phyloP scores from a whole-genome alignment of 2,113 vertebrate species.

The Epinephelus lanceolatus region DNA sequence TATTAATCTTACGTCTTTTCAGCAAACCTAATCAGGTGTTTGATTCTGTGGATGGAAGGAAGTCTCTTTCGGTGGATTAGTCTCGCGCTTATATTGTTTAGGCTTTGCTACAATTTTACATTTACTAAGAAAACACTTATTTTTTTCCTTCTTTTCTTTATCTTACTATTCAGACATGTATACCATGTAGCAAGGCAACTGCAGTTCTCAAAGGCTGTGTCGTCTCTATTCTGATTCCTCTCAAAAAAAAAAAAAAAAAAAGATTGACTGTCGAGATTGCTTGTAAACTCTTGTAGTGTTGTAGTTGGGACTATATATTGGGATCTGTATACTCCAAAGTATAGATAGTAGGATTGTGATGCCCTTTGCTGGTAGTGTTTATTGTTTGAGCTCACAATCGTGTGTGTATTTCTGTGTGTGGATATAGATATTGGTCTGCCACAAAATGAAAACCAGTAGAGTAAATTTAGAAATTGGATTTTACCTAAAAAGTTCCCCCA shows the following conservation, averaged over 20 bases:
- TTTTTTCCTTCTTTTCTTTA: conserved; percentile 45
- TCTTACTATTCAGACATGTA: conserved; percentile 67
- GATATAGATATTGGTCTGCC: conserved; percentile 60
- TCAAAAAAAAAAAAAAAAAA: conserved; percentile 49
- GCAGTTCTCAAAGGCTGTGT: conserved; percentile 78
- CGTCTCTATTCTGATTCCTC: conserved; percentile 73
- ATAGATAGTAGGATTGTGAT: conserved; percentile 72
- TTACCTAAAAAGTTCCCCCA: conserved; percentile 48
- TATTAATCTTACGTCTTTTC: conserved; percentile 74
- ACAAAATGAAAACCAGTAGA: conserved; percentile 62
- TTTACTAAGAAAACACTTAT: conserved; percentile 39
- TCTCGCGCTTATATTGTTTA: conserved; percentile 62
- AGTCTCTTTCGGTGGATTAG: conserved; percentile 76
- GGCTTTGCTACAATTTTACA: conserved; percentile 75
- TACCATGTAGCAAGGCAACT: conserved; percentile 77
- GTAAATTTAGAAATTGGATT: conserved; percentile 62
- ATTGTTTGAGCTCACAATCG: conserved; percentile 59
- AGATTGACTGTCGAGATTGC: conserved; percentile 58
- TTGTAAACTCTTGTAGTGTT: conserved; percentile 72
- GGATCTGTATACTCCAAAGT: conserved; percentile 72
- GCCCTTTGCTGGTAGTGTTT: conserved; percentile 61
- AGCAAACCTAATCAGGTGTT: conserved; percentile 89
- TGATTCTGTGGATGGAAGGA: conserved; percentile 97
- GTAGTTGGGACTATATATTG: conserved; percentile 69
- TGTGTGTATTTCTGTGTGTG: conserved; percentile 71